Evolutionary conservation across 2,888 invertebrate genomes (phyloP), one percentile per base, ranked within the genome.

Genomic region (Harmothoe impar): DNA sequence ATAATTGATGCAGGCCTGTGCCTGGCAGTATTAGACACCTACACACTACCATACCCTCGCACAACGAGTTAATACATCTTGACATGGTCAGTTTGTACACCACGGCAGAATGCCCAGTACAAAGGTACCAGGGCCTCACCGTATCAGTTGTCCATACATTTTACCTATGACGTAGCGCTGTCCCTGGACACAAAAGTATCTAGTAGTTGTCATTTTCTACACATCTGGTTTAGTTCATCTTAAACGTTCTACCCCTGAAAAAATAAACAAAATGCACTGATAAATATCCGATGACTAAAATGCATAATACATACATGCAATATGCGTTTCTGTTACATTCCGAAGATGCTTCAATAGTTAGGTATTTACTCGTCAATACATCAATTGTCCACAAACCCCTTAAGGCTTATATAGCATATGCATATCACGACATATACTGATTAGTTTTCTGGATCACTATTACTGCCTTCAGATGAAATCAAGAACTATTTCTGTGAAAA

Each of bases 241-340:
- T 92, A 90, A 92, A 92, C 62, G 92, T 91, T 68, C 89, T 92
- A 51, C 92, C 92, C 43, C 92, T 92, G 90, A 23, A 91, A 92
- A 88, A 78, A 68, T 33, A 90, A 15, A 43, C 85, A 20, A 90
- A 85, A 85, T 52, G 5, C 25, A 62, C 62, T 52, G 10, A 91
- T 3, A 7, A 23, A n/a, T 35, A 29, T n/a, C n/a, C n/a, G n/a
- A n/a, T n/a, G n/a, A n/a, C n/a, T n/a, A n/a, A n/a, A n/a, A n/a
- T n/a, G n/a, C n/a, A n/a, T n/a, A n/a, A n/a, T n/a, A n/a, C n/a
- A n/a, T n/a, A n/a, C n/a, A n/a, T n/a, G n/a, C n/a, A n/a, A n/a
- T n/a, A n/a, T n/a, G n/a, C n/a, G n/a, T n/a, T n/a, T n/a, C n/a
- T n/a, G n/a, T n/a, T n/a, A n/a, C n/a, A n/a, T n/a, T n/a, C n/a